Percentiles rank a stretch among this genome's conserved stretches.
Conservation (phyloP, 2,888 invertebrate genomes). For the Dryocosmus kuriphilus region DNA sequence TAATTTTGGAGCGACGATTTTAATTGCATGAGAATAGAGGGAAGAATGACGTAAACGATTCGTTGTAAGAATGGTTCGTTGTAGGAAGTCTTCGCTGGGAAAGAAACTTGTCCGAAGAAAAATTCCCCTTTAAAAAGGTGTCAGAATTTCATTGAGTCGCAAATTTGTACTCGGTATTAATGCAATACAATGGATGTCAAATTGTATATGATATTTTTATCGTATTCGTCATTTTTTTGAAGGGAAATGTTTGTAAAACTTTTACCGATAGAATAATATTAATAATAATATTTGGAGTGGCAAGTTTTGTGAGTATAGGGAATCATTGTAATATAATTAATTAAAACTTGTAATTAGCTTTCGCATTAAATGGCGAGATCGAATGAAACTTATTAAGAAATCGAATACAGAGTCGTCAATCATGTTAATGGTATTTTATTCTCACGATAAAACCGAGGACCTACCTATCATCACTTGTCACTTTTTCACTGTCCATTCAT, state of each 20-base stretch:
- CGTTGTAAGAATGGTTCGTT: background rate
- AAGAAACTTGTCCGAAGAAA: background rate
- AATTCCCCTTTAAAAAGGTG: conserved; percentile 26
- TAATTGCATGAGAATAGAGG: conserved; percentile 17
- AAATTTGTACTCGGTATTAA: conserved; percentile 26
- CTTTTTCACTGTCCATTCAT: conserved; percentile 18
- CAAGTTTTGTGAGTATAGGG: conserved; percentile 36
- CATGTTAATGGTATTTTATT: conserved; percentile 37
- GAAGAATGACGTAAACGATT: background rate
- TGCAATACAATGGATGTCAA: conserved; percentile 9
- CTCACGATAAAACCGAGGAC: conserved; percentile 10
- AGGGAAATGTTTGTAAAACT: conserved; percentile 35
- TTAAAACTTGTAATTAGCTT: conserved; percentile 33
- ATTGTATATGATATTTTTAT: conserved; percentile 21
- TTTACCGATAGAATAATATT: conserved; percentile 22
- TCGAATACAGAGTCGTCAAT: conserved; percentile 20
- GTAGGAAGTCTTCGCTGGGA: background rate
- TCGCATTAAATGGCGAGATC: conserved; percentile 29
- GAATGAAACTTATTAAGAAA: conserved; percentile 20
- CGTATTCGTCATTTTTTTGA: conserved; percentile 24
- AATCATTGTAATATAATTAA: conserved; percentile 35
- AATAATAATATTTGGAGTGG: conserved; percentile 24
- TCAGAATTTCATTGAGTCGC: conserved; percentile 6
- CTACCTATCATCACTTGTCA: conserved; percentile 28
- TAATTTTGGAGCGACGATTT: conserved; percentile 20